Base-by-base conservation (phyloP, 2,888 invertebrate genomes). In the Ceramica pisi region DNA sequence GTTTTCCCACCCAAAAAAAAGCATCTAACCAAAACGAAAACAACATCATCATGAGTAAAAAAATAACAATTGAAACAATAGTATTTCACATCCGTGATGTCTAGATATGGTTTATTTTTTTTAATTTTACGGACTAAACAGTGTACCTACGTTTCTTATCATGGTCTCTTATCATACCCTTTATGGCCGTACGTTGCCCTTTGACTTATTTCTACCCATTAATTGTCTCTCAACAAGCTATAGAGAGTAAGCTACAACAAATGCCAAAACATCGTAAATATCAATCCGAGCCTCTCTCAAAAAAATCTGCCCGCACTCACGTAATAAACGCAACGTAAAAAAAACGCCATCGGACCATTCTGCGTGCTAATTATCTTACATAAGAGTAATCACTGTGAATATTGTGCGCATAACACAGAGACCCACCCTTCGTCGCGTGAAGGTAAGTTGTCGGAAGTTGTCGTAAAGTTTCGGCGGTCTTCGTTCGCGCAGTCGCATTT, bases 341-440 rank as follows among this genome's bases (percentile, higher is more conserved):
- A 69, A 73, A 76, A 68, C 60, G 65, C 35, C 44, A 59, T 72
- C 61, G 6, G 8, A 35, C 64, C 63, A 80, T 79, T 76, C 67
- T 26, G 56, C 72, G 71, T 68, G 38, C 23, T 78, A 67, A 82
- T 80, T 73, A 72, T 21, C 46, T 84, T 85, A 73, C 57, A 57
- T 76, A 85, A 83, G 31, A 48, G 56, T 61, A 57, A 71, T 83
- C 66, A 75, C 65, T 60, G 76, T 62, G 71, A 73, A 79, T 77
- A 83, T 72, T 71, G 70, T 69, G 31, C 61, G 64, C 75, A 75
- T 80, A 80, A 75, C 75, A 67, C 26, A 60, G 55, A 66, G 63
- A 72, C 84, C 74, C 77, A 83, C 84, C 76, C 86, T 77, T 75
- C 59, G 31, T 48, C 38, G n/a, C 21, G 75, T 76, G 70, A 81